Conservation (phyloP, 2,113 vertebrate genomes). For the Vireo altiloquus region DNA sequence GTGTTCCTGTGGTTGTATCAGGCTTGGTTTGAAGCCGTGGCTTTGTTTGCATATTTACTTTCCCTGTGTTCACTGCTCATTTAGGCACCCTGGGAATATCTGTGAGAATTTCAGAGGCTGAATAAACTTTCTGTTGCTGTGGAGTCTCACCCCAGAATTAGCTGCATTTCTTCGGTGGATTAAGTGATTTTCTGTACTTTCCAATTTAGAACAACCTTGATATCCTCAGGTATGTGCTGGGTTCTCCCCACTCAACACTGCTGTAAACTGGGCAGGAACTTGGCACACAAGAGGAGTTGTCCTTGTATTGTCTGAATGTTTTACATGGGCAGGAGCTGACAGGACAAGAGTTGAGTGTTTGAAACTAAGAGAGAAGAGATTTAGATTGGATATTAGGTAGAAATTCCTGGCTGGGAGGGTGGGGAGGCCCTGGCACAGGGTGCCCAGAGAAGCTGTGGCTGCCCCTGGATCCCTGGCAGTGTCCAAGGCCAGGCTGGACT, state of each 20-base stretch:
- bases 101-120: not conserved
- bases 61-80: not conserved
- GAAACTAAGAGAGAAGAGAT: not conserved
- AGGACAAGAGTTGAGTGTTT: not conserved
- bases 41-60: not conserved
- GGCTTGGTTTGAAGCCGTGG: fast-evolving
- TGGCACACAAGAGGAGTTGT: not conserved
- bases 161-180: not conserved
- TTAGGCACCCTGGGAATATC: not conserved
- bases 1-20: not conserved
- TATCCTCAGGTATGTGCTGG: not conserved
- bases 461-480: not conserved
- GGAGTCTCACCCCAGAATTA: not conserved
- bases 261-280: not conserved
- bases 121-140: not conserved
- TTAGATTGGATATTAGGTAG: not conserved
- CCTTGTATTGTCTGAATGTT: not conserved
- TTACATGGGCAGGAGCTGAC: not conserved
- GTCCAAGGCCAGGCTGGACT: fast-evolving
- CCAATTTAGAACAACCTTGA: not conserved
- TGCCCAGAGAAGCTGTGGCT: not conserved
- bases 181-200: not conserved
- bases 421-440: fast-evolving
- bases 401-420: not conserved
- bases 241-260: not conserved